Percentiles rank a stretch among this genome's conserved stretches.
Evolutionary conservation across 2,113 vertebrate genomes (phyloP).

Genomic region (Cheirogaleus medius): DNA sequence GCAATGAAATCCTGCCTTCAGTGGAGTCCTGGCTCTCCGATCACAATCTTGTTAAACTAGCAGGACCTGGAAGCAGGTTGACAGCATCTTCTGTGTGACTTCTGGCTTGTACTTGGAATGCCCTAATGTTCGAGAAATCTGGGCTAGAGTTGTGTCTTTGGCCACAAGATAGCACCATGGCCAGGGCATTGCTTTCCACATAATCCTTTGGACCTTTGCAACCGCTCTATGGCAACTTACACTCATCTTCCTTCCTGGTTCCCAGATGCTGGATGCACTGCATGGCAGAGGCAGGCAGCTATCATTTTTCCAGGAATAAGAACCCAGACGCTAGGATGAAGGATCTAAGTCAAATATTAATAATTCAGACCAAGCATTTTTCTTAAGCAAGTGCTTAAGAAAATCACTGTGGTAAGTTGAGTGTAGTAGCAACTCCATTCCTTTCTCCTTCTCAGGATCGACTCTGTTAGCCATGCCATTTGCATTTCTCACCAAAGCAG

Average conservation of each 20-base stretch:
- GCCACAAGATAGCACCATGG: neutral
- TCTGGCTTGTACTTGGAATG: neutral
- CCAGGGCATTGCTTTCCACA: neutral
- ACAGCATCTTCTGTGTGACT: neutral
- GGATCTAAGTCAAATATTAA: neutral
- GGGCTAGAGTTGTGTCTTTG: neutral
- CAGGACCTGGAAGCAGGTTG: neutral
- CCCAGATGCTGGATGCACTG: neutral
- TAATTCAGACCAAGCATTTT: neutral
- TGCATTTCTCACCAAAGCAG: neutral
- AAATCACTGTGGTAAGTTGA: neutral
- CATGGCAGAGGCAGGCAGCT: neutral
- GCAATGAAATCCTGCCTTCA: neutral
- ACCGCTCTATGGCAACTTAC: neutral
- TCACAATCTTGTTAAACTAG: neutral
- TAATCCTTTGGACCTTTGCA: neutral
- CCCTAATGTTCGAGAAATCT: neutral
- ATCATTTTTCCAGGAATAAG: neutral
- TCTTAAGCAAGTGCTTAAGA: neutral
- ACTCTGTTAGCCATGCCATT: neutral
- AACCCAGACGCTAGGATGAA: neutral
- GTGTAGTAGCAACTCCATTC: neutral
- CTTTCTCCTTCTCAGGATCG: neutral
- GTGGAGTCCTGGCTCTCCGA: neutral
- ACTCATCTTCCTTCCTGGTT: neutral